Base-by-base conservation (phyloP, 2,797 vertebrate genomes). In the Lagocephalus sceleratus region DNA sequence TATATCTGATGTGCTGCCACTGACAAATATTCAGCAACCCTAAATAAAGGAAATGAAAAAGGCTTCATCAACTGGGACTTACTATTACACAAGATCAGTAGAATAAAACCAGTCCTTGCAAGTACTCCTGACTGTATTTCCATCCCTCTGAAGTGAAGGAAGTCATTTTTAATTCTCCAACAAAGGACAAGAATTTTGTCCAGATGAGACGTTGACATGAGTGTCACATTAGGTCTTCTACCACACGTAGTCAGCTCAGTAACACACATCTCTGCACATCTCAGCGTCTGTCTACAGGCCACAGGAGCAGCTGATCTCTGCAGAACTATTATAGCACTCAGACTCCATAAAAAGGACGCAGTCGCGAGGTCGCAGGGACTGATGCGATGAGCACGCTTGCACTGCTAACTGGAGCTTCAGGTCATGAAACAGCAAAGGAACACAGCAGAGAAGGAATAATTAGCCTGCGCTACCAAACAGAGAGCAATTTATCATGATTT, bases 401-500 rank as follows among this genome's bases (percentile, higher is more conserved):
- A 6, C 32, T 35, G 32, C 32, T 35, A 35, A 35, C n/a, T 58
- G 64, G 52, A 76, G 70, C 76, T 80, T 76, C 43, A 78, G 73
- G 69, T 73, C 69, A 76, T 57, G 41, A 74, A 77, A 12, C 40
- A 44, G 23, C n/a, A 14, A 20, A 68, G 60, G 76, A 69, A 35
- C 57, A 60, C 58, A 58, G 42, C 25, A 29, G 51, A 56, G 72
- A 68, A 20, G 51, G 64, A 49, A 64, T 87, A 83, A 88, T 86
- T 85, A 86, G 68, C 76, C 68, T 16, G 64, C 67, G 60, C 68
- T 68, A 78, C 70, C 66, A 75, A 75, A 64, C 60, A 66, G 67
- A 82, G 63, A 75, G 44, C 71, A 71, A 74, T 79, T 81, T 75
- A 77, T 73, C 39, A 75, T 85, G 76, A 90, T 89, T 84, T 85